phyloP scores from a whole-genome alignment of 37 sponge, comb jelly and placozoan species.

The Chondrilla cf. caribensis region DNA sequence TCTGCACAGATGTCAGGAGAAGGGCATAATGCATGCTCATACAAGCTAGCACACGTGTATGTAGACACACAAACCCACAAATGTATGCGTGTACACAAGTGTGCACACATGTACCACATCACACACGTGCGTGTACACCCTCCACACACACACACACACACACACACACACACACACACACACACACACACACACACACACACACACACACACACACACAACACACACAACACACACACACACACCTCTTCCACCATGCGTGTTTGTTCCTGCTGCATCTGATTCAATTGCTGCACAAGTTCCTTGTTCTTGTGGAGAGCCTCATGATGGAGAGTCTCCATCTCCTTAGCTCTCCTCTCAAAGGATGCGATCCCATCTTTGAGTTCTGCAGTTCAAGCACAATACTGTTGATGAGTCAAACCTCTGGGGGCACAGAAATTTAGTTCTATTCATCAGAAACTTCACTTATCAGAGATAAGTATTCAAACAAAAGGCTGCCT shows the following conservation, averaged over 20 bases:
- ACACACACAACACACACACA: neutral
- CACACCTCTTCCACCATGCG: constrained; percentile 1
- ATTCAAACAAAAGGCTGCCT: too few species aligned
- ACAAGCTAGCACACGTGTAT: neutral
- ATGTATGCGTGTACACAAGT: neutral
- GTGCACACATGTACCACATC: neutral
- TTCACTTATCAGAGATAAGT: too few species aligned
- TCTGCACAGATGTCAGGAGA: neutral
- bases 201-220: neutral
- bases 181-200: neutral
- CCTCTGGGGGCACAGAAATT: too few species aligned
- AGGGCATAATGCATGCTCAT: too few species aligned
- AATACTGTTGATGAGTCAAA: too few species aligned
- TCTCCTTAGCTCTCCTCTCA: constrained; percentile 2
- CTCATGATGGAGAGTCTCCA: neutral
- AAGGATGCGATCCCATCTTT: constrained; percentile 7
- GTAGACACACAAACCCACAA: too few species aligned
- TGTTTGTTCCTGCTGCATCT: neutral
- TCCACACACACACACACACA: neutral
- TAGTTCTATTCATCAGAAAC: too few species aligned
- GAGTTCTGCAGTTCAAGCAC: neutral
- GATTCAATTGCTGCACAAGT: neutral
- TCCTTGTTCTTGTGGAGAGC: neutral
- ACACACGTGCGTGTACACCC: neutral
- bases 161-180: neutral